These are phyloP conservation scores for Neoseiulus cucumeris DNA, from an alignment of 1,140 invertebrate genomes.

Conservation along the genomic window DNA sequence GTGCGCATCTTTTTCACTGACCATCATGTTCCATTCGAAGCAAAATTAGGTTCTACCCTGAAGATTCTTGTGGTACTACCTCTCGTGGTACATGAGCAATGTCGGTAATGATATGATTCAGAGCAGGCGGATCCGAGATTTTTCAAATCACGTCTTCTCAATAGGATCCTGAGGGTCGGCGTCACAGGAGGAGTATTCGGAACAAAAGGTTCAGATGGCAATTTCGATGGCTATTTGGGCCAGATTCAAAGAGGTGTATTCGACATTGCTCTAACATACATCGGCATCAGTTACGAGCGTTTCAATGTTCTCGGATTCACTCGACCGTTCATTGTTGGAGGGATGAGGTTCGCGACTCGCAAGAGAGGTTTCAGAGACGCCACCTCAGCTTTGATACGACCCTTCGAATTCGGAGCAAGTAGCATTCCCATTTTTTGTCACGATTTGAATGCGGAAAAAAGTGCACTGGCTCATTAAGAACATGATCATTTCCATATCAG, in stretches of 20 bases:
- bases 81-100: too few relatives aligned
- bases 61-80: too few relatives aligned
- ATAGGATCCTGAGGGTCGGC: not conserved
- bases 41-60: too few relatives aligned
- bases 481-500: not conserved
- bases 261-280: not conserved
- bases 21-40: too few relatives aligned
- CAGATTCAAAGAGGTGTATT: not conserved
- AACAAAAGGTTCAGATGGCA: not conserved
- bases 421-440: not conserved
- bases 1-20: too few relatives aligned
- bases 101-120: too few relatives aligned
- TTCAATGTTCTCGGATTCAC: not conserved
- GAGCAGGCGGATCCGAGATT: too few relatives aligned
- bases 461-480: not conserved
- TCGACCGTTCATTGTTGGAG: not conserved
- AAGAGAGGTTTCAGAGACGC: not conserved
- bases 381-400: not conserved
- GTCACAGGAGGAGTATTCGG: too few relatives aligned
- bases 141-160: not conserved
- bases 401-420: not conserved
- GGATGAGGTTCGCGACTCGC: not conserved
- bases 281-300: not conserved
- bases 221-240: not conserved
- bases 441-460: not conserved